Base-by-base conservation (phyloP, 2,888 invertebrate genomes). In the Sphecodes monilicornis region DNA sequence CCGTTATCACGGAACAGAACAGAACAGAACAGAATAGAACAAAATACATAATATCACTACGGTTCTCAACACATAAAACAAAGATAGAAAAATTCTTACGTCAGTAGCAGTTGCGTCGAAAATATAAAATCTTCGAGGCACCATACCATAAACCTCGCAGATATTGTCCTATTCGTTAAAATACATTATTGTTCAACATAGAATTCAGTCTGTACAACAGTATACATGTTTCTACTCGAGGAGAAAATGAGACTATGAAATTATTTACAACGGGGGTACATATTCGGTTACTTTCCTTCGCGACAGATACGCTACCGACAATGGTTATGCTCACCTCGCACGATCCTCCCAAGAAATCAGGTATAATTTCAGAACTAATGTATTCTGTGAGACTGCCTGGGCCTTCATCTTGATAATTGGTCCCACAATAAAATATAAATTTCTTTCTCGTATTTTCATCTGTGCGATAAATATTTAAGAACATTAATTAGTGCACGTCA, bases 371-470 rank as follows among this genome's bases (percentile, higher is more conserved):
- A 86, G 97, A 96, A 76, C 97, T 97, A 85, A 99, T 98, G 93
- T 98, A 98, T 94, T 98, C 98, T 32, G 97, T 96, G 13, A 99
- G 95, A 0, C 98, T 98, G 22, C 98, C 98, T 8, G 97, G 95
- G 88, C 96, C 97, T 92, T 97, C 97, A 46, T 94, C 94, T 87
- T 97, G 95, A 93, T 98, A 98, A 95, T 98, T 98, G 91, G 97
- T 97, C 69, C 98, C 98, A 85, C 98, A 98, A 95, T 98, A 98
- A 95, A 99, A 98, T 93, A 98, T 95, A 95, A 98, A 98, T 95
- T 98, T 98, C 91, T 97, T 97, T 86, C 98, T 97, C 0, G 98
- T 99, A 94, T 98, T 97, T 94, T 99, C 99, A 95, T 99, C 98
- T 97, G 93, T 0, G 94, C 88, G 46, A 69, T 5, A 73, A 77